These are phyloP conservation scores for Charina bottae DNA, from an alignment of 2,113 vertebrate genomes.

Conservation along the genomic window DNA sequence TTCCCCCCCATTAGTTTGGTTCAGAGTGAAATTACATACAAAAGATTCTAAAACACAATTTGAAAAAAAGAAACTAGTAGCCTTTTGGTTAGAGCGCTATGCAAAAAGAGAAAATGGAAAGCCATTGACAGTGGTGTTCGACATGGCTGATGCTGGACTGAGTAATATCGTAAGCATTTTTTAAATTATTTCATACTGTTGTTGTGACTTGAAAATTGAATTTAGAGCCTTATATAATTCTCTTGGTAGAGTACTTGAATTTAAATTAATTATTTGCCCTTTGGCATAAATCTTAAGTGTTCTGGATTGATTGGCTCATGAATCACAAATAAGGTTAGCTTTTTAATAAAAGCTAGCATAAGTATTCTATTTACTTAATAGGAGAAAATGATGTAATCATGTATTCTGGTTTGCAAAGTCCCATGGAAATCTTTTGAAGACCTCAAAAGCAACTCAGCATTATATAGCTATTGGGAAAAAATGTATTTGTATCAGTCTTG, in stretches of 20 bases:
- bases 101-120: constrained; percentile 92
- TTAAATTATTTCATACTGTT: constrained; percentile 30
- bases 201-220: background rate
- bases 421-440: background rate
- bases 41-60: constrained; percentile 86
- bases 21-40: constrained; percentile 88
- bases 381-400: background rate
- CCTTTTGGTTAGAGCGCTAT: constrained; percentile 97
- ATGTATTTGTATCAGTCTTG: background rate
- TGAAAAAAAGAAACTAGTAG: constrained; percentile 94
- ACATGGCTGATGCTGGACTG: constrained; percentile 93
- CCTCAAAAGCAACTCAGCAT: background rate
- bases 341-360: background rate
- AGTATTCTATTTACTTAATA: background rate
- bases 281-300: constrained; percentile 1
- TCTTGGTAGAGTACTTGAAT: background rate
- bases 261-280: constrained; percentile 10
- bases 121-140: constrained; percentile 92
- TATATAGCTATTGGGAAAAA: background rate
- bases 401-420: background rate
- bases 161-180: constrained; percentile 89
- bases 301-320: constrained; percentile 10
- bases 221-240: background rate
- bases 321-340: background rate
- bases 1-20: constrained; percentile 84